Conservation (phyloP, 1,140 invertebrate species). For the Aporrectodea caliginosa region DNA sequence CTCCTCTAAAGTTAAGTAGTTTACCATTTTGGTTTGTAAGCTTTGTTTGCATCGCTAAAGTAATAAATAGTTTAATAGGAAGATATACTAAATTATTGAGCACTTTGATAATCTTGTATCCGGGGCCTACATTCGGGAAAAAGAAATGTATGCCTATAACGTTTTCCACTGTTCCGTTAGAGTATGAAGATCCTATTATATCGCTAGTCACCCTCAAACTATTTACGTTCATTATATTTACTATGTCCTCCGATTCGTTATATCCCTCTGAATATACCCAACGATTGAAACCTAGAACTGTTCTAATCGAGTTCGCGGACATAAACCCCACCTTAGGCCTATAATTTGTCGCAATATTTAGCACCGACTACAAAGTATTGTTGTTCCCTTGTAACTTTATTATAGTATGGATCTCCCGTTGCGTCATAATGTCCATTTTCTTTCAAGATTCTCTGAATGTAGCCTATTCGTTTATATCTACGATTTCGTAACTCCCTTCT, state of each 20-base stretch:
- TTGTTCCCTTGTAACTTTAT: background rate
- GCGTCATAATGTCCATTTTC: background rate
- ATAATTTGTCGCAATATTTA: background rate
- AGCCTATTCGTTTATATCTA: background rate
- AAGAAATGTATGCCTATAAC: background rate
- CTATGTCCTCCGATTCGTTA: background rate
- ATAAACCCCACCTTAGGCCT: background rate
- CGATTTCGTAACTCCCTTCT: background rate
- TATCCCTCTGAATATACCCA: background rate
- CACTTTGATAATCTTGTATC: background rate
- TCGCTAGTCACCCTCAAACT: background rate
- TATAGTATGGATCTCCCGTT: background rate
- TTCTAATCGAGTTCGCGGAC: background rate
- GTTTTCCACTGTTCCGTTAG: background rate
- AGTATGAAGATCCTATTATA: background rate
- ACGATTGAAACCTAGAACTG: background rate
- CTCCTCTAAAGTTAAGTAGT: background rate
- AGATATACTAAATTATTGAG: background rate
- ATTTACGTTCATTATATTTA: background rate
- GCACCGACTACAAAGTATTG: background rate
- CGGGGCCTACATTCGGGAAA: background rate
- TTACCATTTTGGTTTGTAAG: background rate
- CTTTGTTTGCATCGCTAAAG: background rate
- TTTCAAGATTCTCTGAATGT: background rate
- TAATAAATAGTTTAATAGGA: background rate